phyloP scores from a whole-genome alignment of 2,797 vertebrate genomes.

The Silurus aristotelis region DNA sequence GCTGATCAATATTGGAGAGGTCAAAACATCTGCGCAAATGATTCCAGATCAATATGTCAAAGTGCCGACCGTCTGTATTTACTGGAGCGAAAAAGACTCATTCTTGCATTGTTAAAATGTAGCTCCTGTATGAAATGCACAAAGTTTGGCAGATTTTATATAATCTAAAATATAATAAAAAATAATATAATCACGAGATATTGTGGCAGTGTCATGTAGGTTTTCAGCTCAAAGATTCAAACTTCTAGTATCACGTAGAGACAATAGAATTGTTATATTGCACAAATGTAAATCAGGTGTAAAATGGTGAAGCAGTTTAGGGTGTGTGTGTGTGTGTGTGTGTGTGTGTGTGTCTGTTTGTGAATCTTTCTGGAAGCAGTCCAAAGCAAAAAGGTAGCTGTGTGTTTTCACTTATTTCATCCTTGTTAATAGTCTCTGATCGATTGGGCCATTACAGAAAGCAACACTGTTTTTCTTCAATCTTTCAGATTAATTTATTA shows the following conservation, averaged over 20 bases:
- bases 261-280: not conserved
- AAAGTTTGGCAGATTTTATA: not conserved
- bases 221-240: not conserved
- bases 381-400: not conserved
- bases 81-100: not conserved
- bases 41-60: not conserved
- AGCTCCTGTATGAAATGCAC: not conserved
- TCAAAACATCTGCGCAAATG: not conserved
- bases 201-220: not conserved
- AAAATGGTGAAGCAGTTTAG: not conserved
- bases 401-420: constrained; percentile 45
- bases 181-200: not conserved
- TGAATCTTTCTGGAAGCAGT: not conserved
- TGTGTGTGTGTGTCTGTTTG: too few relatives aligned
- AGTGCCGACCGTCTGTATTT: not conserved
- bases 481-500: constrained; percentile 53
- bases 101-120: not conserved
- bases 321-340: constrained; percentile 5
- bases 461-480: constrained; percentile 42
- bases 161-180: too few relatives aligned
- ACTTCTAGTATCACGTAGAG: too few relatives aligned
- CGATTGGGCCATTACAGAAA: constrained; percentile 52
- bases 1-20: not conserved
- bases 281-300: not conserved
- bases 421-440: constrained; percentile 52